A percentile compares a stretch with the other conserved stretches of the same genome.
Conservation (phyloP, 2,888 invertebrate species). For the Noctua janthina region DNA sequence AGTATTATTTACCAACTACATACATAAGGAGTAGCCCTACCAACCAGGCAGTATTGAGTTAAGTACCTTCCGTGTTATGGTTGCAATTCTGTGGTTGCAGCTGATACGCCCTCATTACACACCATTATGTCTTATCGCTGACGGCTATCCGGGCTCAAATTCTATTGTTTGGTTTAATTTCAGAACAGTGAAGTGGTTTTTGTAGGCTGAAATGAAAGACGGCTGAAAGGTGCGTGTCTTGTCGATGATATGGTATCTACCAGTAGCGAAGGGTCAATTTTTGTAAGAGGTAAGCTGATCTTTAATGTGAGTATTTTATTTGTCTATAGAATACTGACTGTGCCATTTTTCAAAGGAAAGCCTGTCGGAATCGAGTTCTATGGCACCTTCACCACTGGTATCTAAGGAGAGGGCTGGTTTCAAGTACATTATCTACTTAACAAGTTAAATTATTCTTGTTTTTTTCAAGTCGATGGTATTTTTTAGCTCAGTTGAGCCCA, state of each 20-base stretch:
- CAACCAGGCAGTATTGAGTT: constrained; percentile 27
- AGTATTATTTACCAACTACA: background rate
- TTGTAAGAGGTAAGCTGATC: too few species aligned
- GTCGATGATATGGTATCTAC: background rate
- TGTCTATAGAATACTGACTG: too few species aligned
- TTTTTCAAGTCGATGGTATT: background rate
- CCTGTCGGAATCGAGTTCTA: too few species aligned
- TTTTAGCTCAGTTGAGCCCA: background rate
- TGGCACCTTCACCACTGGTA: background rate
- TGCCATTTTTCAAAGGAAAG: too few species aligned
- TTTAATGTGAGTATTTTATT: too few species aligned
- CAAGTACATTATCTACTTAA: background rate
- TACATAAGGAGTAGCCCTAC: constrained; percentile 48
- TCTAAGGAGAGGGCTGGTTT: background rate
- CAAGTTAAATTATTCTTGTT: background rate
- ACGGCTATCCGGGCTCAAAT: constrained; percentile 54
- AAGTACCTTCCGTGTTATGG: constrained; percentile 45
- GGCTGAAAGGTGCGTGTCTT: constrained; percentile 16
- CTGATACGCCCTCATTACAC: constrained; percentile 61
- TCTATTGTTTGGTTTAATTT: constrained; percentile 61
- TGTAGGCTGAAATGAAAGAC: constrained; percentile 28
- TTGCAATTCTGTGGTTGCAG: constrained; percentile 50
- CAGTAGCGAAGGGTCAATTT: too few species aligned
- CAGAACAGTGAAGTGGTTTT: constrained; percentile 21
- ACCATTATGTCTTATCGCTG: constrained; percentile 62